These are phyloP conservation scores for Alosa sapidissima DNA, from an alignment of 2,797 vertebrate species.

Conservation along the genomic window DNA sequence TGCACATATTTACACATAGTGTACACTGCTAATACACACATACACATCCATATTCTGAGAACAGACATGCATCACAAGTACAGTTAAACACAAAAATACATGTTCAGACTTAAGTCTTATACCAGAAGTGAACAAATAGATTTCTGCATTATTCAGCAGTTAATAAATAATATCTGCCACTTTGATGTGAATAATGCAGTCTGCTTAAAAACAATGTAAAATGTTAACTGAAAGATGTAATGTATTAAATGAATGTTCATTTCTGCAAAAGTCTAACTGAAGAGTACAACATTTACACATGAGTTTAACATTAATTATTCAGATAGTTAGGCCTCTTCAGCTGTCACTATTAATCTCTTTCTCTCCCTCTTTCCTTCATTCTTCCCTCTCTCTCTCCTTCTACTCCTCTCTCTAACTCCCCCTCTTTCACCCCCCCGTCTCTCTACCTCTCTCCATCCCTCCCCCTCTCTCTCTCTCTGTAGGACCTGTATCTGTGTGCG, in stretches of 20 bases:
- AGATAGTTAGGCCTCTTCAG: not conserved
- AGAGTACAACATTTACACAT: not conserved
- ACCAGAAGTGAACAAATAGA: not conserved
- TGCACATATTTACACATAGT: too few species aligned
- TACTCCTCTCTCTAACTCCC: not conserved
- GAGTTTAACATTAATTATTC: slow-evolving; percentile 17
- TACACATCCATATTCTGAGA: not conserved
- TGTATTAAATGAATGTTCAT: not conserved
- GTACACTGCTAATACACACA: too few species aligned
- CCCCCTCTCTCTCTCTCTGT: slow-evolving; percentile 31
- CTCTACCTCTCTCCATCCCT: not conserved
- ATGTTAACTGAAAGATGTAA: not conserved
- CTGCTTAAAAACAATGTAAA: not conserved
- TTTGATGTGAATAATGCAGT: not conserved
- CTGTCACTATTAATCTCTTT: not conserved
- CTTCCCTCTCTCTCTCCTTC: not conserved
- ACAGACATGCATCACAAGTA: not conserved
- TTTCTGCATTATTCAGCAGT: not conserved
- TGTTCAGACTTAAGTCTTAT: not conserved
- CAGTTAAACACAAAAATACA: not conserved
- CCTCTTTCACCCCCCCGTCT: not conserved
- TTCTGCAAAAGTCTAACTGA: not conserved
- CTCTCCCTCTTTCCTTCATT: not conserved
- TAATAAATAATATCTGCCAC: not conserved
- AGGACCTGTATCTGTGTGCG: slow-evolving; percentile 90